Percentiles rank a stretch among this genome's conserved stretches.
Conservation (phyloP, 2,888 invertebrate species). For the Volucella inflata region DNA sequence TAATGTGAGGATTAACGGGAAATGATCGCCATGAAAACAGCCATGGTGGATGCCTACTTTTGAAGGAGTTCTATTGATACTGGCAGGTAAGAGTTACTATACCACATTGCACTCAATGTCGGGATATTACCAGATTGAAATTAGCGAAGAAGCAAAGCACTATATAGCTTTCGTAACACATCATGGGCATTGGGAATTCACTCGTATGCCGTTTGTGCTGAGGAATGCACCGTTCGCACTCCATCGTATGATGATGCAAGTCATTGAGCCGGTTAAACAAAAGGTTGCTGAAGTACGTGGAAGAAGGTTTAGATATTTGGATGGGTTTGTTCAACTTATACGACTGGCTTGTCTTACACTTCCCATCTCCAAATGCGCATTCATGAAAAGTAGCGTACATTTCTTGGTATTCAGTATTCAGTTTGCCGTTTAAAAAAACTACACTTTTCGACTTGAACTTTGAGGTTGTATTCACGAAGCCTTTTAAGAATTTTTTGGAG, state of each 20-base stretch:
- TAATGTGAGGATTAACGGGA: too few relatives aligned
- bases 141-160: slow-evolving; percentile 77
- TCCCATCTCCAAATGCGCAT: slow-evolving; percentile 75
- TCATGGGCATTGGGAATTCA: slow-evolving; percentile 80
- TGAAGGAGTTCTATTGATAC: slow-evolving; percentile 74
- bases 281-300: slow-evolving; percentile 60
- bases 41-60: slow-evolving; percentile 69
- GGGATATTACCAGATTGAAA: too few relatives aligned
- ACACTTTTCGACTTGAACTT: too few relatives aligned
- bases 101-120: too few relatives aligned
- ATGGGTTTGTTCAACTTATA: slow-evolving; percentile 43
- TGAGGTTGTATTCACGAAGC: too few relatives aligned
- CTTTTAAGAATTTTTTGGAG: too few relatives aligned
- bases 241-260: slow-evolving; percentile 69
- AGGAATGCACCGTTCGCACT: too few relatives aligned
- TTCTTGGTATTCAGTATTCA: too few relatives aligned
- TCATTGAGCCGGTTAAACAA: slow-evolving; percentile 39
- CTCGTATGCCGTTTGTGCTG: slow-evolving; percentile 81
- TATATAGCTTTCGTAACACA: slow-evolving; percentile 80
- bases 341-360: slow-evolving; percentile 67
- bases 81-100: slow-evolving; percentile 77
- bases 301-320: slow-evolving; percentile 55
- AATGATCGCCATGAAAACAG: too few relatives aligned
- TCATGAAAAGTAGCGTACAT: slow-evolving; percentile 72
- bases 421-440: too few relatives aligned